Conservation (phyloP, 1,140 invertebrate genomes). For the Dryas iulia region DNA sequence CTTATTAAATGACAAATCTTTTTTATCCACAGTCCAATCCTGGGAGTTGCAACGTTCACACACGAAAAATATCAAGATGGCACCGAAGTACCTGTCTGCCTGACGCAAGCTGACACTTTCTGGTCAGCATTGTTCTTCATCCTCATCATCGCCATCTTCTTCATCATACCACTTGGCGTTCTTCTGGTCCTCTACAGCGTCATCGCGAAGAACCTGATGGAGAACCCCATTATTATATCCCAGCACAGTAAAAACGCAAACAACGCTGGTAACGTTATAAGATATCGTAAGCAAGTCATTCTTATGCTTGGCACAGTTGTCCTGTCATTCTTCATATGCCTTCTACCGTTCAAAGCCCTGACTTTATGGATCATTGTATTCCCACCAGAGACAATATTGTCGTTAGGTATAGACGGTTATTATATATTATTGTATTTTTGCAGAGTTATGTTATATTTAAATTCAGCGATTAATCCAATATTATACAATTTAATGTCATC, state of each 20-base stretch:
- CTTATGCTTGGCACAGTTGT: constrained; percentile 95
- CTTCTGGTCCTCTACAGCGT: constrained; percentile 90
- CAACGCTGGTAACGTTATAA: constrained; percentile 70
- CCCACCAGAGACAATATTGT: constrained; percentile 83
- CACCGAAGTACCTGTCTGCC: constrained; percentile 86
- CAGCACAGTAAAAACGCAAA: constrained; percentile 81
- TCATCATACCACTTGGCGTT: constrained; percentile 90
- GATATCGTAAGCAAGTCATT: constrained; percentile 89
- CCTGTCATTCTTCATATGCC: constrained; percentile 93
- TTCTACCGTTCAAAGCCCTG: constrained; percentile 92
- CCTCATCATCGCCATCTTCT: constrained; percentile 89
- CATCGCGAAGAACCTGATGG: constrained; percentile 91
- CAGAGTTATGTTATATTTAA: constrained; percentile 92
- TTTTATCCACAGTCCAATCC: constrained; percentile 86
- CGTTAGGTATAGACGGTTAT: constrained; percentile 87
- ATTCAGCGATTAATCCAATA: constrained; percentile 94
- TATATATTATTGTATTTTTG: constrained; percentile 93
- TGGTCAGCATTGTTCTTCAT: constrained; percentile 90
- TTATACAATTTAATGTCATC: constrained; percentile 95
- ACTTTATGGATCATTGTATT: constrained; percentile 92
- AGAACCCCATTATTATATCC: constrained; percentile 85
- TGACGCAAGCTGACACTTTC: constrained; percentile 85
- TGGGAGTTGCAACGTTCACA: constrained; percentile 87
- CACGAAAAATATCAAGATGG: constrained; percentile 86
- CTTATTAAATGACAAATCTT: too few species aligned